Evolutionary conservation across 2,797 vertebrate genomes (phyloP).

Genomic region (Alauda arvensis): DNA sequence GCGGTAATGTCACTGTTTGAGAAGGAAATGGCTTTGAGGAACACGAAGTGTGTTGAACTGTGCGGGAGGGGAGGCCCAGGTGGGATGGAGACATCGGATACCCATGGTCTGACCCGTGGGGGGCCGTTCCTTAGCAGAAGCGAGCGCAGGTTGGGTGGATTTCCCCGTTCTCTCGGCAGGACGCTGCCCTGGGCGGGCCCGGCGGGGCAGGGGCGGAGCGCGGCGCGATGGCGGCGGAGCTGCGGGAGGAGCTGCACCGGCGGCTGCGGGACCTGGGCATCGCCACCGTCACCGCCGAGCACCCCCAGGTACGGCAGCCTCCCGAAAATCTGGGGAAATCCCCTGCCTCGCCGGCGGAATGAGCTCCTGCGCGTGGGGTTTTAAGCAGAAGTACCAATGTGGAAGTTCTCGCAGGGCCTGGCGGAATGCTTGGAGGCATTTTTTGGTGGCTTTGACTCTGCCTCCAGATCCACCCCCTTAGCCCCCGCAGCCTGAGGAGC

Average conservation of each 20-base stretch:
- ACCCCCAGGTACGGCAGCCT: neutral
- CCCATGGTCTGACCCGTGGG: fast-evolving
- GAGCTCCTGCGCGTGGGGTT: fast-evolving
- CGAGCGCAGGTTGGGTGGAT: fast-evolving
- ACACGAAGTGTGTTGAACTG: fast-evolving
- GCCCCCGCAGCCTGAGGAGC: neutral
- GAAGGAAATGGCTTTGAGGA: neutral
- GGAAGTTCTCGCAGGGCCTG: neutral
- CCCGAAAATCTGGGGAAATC: fast-evolving
- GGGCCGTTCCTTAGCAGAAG: fast-evolving
- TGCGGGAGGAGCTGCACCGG: neutral
- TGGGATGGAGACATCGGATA: fast-evolving
- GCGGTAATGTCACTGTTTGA: fast-evolving
- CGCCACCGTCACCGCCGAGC: neutral
- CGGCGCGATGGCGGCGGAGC: neutral
- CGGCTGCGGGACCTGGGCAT: neutral
- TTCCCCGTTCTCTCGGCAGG: fast-evolving
- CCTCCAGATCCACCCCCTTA: neutral
- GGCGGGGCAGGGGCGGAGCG: neutral
- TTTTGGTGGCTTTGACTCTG: neutral
- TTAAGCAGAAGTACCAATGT: fast-evolving
- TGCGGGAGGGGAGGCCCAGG: neutral
- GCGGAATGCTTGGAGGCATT: fast-evolving
- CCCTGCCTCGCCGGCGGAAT: neutral
- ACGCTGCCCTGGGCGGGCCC: neutral